Conservation (phyloP, 1,140 invertebrate genomes). For the Leptopilina boulardi region DNA sequence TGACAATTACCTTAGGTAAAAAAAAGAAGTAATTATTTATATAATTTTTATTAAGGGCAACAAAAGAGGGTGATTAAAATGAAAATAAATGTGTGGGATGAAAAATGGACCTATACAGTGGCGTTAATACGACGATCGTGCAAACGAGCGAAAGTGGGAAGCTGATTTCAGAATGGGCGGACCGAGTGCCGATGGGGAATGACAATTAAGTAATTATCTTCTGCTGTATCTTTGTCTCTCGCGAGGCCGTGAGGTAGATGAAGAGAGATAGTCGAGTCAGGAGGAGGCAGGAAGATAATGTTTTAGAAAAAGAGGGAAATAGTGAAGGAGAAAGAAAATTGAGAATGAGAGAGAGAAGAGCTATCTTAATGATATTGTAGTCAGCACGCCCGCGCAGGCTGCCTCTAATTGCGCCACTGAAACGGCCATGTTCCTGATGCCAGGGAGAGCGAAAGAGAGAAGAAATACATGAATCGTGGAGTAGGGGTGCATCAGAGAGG, state of each 20-base stretch:
- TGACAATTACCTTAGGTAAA: too few relatives aligned
- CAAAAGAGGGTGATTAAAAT: constrained; percentile 37
- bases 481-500: constrained; percentile 37
- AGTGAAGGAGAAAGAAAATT: constrained; percentile 32
- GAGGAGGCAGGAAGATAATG: constrained; percentile 35
- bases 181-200: constrained; percentile 54
- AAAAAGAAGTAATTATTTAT: neutral
- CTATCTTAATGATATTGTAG: constrained; percentile 73
- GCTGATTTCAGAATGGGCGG: constrained; percentile 50
- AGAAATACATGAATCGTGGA: constrained; percentile 43
- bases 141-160: constrained; percentile 28
- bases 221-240: constrained; percentile 46
- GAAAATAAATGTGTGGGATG: constrained; percentile 36
- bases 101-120: constrained; percentile 9
- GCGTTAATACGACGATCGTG: constrained; percentile 33
- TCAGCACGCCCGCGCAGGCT: constrained; percentile 67
- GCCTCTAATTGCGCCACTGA: constrained; percentile 72
- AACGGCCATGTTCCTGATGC: constrained; percentile 67
- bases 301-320: constrained; percentile 39
- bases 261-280: constrained; percentile 26
- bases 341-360: constrained; percentile 51
- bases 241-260: constrained; percentile 2
- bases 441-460: constrained; percentile 48
- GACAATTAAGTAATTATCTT: constrained; percentile 70
- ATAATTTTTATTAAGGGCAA: neutral